Evolutionary conservation across 2,888 invertebrate genomes (phyloP).

Genomic region (Drosophila testacea): DNA sequence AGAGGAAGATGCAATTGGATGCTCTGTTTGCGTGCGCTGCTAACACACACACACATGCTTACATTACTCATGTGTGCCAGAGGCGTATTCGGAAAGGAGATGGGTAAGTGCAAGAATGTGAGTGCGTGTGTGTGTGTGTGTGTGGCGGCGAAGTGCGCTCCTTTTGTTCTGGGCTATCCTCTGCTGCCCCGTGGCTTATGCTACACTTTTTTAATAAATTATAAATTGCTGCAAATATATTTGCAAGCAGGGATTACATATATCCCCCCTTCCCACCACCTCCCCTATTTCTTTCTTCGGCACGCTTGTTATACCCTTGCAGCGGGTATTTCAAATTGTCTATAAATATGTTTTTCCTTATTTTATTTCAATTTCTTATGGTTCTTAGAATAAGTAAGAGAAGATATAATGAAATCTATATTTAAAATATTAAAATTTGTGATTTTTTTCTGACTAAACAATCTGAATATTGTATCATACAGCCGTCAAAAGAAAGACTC

Average conservation of each 20-base stretch:
- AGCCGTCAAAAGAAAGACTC: too few relatives aligned
- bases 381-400: too few relatives aligned
- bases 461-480: too few relatives aligned
- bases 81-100: conserved; percentile 27
- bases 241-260: conserved; percentile 79
- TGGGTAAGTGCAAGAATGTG: conserved; percentile 14
- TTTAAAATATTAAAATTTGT: too few relatives aligned
- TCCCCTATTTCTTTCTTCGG: conserved; percentile 14
- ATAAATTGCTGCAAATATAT: conserved; percentile 81
- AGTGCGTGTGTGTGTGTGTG: conserved; percentile 22
- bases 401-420: too few relatives aligned
- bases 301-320: neutral
- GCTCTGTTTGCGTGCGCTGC: conserved; percentile 53
- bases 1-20: conserved; percentile 40
- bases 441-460: too few relatives aligned
- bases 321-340: neutral
- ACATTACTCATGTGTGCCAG: conserved; percentile 68
- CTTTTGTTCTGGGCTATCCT: conserved; percentile 62
- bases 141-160: conserved; percentile 43
- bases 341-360: too few relatives aligned
- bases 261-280: conserved; percentile 30
- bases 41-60: conserved; percentile 50
- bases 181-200: conserved; percentile 66
- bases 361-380: too few relatives aligned
- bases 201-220: conserved; percentile 79